phyloP scores from a whole-genome alignment of 1,140 invertebrate species.

The Drosophila sulfurigaster region DNA sequence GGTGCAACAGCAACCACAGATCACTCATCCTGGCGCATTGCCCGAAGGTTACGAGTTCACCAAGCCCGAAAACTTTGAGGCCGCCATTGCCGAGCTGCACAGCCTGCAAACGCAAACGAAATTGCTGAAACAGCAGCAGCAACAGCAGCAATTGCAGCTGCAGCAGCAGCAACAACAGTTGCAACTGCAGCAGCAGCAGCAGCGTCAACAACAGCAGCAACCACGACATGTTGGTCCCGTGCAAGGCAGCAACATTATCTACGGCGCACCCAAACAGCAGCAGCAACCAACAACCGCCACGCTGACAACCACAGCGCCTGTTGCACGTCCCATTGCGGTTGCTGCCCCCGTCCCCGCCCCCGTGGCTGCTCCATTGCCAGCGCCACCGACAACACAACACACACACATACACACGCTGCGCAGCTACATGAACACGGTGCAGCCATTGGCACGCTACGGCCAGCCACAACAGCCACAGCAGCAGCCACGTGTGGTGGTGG shows the following conservation, averaged over 20 bases:
- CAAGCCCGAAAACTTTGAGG: conserved; percentile 72
- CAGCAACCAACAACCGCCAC: conserved; percentile 29
- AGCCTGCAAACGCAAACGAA: conserved; percentile 69
- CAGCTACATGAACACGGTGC: conserved; percentile 76
- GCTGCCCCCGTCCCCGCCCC: conserved; percentile 6
- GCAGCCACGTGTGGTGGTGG: conserved; percentile 46
- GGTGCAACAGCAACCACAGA: conserved; percentile 46
- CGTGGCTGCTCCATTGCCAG: conserved; percentile 34
- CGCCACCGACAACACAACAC: conserved; percentile 65
- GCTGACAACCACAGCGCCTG: conserved; percentile 26
- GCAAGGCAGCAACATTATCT: conserved; percentile 43
- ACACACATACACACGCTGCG: conserved; percentile 68
- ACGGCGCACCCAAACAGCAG: conserved; percentile 49
- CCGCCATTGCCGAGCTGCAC: conserved; percentile 77
- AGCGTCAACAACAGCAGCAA: conserved; percentile 51
- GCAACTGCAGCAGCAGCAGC: conserved; percentile 28
- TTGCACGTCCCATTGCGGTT: background rate
- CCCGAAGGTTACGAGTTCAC: conserved; percentile 75
- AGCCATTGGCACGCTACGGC: conserved; percentile 70
- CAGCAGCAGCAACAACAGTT: conserved; percentile 31
- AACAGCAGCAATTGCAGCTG: conserved; percentile 39
- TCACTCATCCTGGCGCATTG: conserved; percentile 45
- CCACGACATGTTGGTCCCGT: background rate
- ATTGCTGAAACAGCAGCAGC: conserved; percentile 66
- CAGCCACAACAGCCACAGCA: conserved; percentile 43